phyloP scores from a whole-genome alignment of 2,797 vertebrate genomes.

The Argentina silus region DNA sequence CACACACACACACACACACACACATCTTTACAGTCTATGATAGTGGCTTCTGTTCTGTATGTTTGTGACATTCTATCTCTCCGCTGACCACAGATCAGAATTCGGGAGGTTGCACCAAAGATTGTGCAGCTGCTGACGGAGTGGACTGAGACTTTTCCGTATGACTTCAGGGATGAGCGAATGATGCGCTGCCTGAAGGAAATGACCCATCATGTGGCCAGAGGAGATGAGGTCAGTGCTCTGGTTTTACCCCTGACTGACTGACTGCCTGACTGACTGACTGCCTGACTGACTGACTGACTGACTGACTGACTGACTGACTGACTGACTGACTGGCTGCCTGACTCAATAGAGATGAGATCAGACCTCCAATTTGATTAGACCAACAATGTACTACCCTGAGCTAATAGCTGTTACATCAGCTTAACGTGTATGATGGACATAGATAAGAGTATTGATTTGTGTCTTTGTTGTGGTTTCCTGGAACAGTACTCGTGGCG shows the following conservation, averaged over 20 bases:
- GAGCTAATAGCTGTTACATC: not conserved
- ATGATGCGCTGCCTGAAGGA: constrained; percentile 98
- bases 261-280: not conserved
- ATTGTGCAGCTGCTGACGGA: constrained; percentile 93
- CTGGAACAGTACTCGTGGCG: constrained; percentile 84
- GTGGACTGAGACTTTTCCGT: constrained; percentile 97
- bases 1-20: not conserved
- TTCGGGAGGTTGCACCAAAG: constrained; percentile 92
- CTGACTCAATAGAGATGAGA: not conserved
- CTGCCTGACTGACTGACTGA: not conserved
- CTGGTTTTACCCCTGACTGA: not conserved
- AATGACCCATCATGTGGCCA: constrained; percentile 87
- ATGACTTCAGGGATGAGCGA: constrained; percentile 95
- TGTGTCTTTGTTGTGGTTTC: not conserved
- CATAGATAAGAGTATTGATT: constrained; percentile 10
- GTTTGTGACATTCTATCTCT: not conserved
- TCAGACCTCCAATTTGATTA: not conserved
- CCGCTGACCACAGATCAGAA: constrained; percentile 76
- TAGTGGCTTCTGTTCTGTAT: not conserved
- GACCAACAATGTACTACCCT: not conserved
- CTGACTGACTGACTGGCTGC: no score
- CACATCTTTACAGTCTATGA: not conserved
- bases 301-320: not conserved
- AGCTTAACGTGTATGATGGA: not conserved
- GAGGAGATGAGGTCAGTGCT: constrained; percentile 85